Evolutionary conservation across 2,888 invertebrate species (phyloP).

Genomic region (Volucella zonaria): DNA sequence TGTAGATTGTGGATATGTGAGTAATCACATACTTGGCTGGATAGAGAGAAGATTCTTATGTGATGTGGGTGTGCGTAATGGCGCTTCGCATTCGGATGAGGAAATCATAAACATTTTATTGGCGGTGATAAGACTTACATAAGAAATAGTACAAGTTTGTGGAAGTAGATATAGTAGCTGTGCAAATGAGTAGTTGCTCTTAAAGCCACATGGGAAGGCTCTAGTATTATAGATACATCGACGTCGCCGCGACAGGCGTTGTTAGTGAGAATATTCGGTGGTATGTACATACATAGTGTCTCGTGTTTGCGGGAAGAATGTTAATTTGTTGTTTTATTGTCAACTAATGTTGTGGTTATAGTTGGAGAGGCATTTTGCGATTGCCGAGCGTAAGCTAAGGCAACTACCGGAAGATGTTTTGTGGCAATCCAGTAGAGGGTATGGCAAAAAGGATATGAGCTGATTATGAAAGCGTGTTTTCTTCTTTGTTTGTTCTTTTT

Average conservation of each 20-base stretch:
- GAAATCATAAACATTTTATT: slow-evolving; percentile 74
- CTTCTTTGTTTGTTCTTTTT: slow-evolving; percentile 1
- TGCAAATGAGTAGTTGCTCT: slow-evolving; percentile 11
- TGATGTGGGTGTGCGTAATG: slow-evolving; percentile 69
- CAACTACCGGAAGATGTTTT: slow-evolving; percentile 33
- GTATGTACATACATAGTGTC: slow-evolving; percentile 9
- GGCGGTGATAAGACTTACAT: slow-evolving; percentile 65
- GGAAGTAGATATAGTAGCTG: slow-evolving; percentile 8
- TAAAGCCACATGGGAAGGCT: slow-evolving; percentile 27
- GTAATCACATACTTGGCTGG: slow-evolving; percentile 49
- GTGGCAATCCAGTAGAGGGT: slow-evolving; percentile 19
- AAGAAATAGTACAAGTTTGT: slow-evolving; percentile 17
- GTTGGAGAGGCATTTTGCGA: slow-evolving; percentile 50
- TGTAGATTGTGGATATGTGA: slow-evolving; percentile 43
- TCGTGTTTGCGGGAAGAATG: slow-evolving; percentile 63
- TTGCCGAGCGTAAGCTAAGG: slow-evolving; percentile 19
- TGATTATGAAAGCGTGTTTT: slow-evolving; percentile 27
- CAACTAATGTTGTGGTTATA: slow-evolving; percentile 69
- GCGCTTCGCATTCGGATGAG: slow-evolving; percentile 65
- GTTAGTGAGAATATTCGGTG: slow-evolving; percentile 43
- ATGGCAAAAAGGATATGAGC: slow-evolving; percentile 39
- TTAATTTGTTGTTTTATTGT: slow-evolving; percentile 73
- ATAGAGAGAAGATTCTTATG: slow-evolving; percentile 10
- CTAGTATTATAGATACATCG: not conserved
- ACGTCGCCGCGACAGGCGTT: not conserved